These are phyloP conservation scores for Oryzias curvinotus DNA, from an alignment of 2,113 vertebrate genomes.

Conservation along the genomic window DNA sequence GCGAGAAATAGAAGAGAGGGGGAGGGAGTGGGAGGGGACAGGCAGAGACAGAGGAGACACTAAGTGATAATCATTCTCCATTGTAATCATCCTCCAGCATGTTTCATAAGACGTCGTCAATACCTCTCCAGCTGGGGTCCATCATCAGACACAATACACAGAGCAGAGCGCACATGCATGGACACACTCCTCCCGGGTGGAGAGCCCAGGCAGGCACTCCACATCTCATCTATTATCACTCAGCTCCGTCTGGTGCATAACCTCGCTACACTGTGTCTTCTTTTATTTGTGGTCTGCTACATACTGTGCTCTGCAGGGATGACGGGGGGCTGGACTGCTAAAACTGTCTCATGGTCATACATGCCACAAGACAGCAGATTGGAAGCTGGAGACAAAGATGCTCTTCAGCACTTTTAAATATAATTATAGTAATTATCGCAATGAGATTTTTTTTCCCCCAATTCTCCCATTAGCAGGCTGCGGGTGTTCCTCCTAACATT, in stretches of 20 bases:
- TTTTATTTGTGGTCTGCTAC: constrained; percentile 63
- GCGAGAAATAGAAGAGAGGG: constrained; percentile 54
- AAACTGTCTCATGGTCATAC: constrained; percentile 49
- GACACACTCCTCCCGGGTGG: constrained; percentile 60
- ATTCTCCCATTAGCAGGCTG: not conserved
- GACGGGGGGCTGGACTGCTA: constrained; percentile 51
- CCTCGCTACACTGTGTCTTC: constrained; percentile 54
- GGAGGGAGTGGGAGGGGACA: constrained; percentile 44
- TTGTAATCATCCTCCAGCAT: constrained; percentile 73
- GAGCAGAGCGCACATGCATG: constrained; percentile 48
- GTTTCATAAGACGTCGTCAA: constrained; percentile 69
- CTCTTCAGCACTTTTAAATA: constrained; percentile 15
- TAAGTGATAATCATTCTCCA: constrained; percentile 74
- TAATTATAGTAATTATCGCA: constrained; percentile 15
- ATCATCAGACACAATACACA: constrained; percentile 67
- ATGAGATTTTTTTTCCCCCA: constrained; percentile 4
- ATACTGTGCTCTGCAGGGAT: constrained; percentile 44
- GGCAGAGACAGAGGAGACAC: constrained; percentile 59
- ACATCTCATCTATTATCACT: constrained; percentile 73
- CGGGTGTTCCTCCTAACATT: not conserved
- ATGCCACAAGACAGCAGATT: constrained; percentile 47
- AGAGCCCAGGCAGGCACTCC: constrained; percentile 60
- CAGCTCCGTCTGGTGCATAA: constrained; percentile 54
- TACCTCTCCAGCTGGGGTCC: constrained; percentile 73
- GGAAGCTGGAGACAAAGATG: constrained; percentile 13